Evolutionary conservation across 2,113 vertebrate species (phyloP).

Genomic region (Hippocampus mohnikei): DNA sequence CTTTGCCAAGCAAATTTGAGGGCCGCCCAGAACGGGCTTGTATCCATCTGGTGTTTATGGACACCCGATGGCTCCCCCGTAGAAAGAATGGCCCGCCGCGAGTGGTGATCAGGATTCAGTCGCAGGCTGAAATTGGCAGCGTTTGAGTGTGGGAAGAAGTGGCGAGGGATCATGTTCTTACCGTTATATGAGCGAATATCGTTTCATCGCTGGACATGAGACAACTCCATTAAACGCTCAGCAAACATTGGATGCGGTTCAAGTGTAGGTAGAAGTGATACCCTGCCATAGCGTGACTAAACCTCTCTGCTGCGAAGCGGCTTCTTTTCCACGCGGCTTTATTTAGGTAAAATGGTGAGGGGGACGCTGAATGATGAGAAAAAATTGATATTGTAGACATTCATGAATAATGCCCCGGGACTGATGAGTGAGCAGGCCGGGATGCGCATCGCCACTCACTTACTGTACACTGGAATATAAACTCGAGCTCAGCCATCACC

Average conservation of each 20-base stretch:
- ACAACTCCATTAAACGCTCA: not conserved
- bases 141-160: constrained; percentile 4
- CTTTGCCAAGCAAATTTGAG: not conserved
- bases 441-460: not conserved
- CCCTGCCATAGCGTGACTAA: not conserved
- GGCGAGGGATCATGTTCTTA: constrained; percentile 2
- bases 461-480: not conserved
- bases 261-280: constrained; percentile 12
- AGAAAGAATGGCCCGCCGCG: not conserved
- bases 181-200: constrained; percentile 9
- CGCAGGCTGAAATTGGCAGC: constrained; percentile 3
- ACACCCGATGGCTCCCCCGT: not conserved
- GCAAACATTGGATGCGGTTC: not conserved
- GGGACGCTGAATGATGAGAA: not conserved
- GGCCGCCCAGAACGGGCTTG: not conserved
- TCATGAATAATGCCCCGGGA: not conserved
- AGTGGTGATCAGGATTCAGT: not conserved
- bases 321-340: constrained; percentile 5
- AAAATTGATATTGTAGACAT: not conserved
- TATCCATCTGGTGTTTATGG: not conserved
- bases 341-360: not conserved
- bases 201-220: constrained; percentile 6
- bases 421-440: not conserved
- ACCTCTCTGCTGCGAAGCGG: not conserved
- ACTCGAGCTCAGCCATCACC: not conserved